A percentile compares a stretch with the other conserved stretches of the same genome.
Evolutionary conservation across 2,888 invertebrate species (phyloP).

Genomic region (Drosophila ustulata): DNA sequence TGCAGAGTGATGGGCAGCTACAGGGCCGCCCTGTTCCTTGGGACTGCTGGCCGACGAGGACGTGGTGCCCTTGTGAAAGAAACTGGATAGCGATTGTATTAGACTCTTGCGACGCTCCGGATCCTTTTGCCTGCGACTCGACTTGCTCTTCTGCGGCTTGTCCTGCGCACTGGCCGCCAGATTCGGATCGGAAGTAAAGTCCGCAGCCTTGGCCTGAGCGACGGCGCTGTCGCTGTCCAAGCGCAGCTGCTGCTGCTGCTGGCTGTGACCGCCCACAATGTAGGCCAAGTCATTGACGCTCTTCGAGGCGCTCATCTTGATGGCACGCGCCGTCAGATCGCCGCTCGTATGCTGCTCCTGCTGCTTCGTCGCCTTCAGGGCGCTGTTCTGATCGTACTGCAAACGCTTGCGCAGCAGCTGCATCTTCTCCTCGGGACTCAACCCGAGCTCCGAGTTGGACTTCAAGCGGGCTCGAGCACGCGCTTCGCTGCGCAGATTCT

Average conservation of each 20-base stretch:
- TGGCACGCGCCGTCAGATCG: constrained; percentile 74
- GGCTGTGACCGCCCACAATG: constrained; percentile 68
- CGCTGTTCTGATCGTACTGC: constrained; percentile 71
- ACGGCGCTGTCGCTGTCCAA: constrained; percentile 54
- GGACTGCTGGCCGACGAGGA: constrained; percentile 42
- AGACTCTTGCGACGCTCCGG: constrained; percentile 92
- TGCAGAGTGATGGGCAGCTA: constrained; percentile 86
- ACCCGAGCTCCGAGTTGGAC: constrained; percentile 90
- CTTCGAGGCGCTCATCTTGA: constrained; percentile 84
- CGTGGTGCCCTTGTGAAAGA: constrained; percentile 89
- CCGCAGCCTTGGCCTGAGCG: constrained; percentile 67
- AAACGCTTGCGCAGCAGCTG: constrained; percentile 86
- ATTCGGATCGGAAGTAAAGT: constrained; percentile 87
- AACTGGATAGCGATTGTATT: constrained; percentile 93
- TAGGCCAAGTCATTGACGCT: constrained; percentile 84
- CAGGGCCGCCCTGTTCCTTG: constrained; percentile 74
- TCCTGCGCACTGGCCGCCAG: constrained; percentile 72
- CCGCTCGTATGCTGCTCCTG: constrained; percentile 24
- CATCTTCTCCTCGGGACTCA: constrained; percentile 89
- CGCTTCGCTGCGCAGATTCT: constrained; percentile 88
- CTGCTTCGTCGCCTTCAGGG: constrained; percentile 49
- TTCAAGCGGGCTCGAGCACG: constrained; percentile 89
- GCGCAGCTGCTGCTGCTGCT: constrained; percentile 49
- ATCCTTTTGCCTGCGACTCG: constrained; percentile 86
- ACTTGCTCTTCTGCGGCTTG: constrained; percentile 60